Conservation (phyloP, 2,888 invertebrate species). For the Dascillus cervinus region DNA sequence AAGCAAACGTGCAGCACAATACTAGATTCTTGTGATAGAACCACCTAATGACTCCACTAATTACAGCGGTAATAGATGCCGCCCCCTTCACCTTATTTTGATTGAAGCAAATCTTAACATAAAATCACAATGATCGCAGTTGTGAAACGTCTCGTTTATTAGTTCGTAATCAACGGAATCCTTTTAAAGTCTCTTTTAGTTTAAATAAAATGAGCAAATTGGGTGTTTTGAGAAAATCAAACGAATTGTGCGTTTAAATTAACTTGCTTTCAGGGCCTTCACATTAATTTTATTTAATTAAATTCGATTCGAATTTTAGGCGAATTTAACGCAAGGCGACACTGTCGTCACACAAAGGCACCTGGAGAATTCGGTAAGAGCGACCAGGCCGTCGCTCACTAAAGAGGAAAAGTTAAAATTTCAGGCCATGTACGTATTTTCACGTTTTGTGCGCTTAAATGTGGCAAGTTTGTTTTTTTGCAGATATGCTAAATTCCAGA, state of each 20-base stretch:
- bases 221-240: too few species aligned
- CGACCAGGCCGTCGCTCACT: conserved; percentile 73
- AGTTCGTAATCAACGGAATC: conserved; percentile 21
- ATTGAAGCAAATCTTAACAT: conserved; percentile 15
- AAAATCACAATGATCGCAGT: conserved; percentile 16
- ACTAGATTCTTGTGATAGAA: conserved; percentile 18
- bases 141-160: conserved; percentile 16
- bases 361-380: conserved; percentile 56
- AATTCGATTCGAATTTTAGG: conserved; percentile 24
- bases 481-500: conserved; percentile 39
- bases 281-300: conserved; percentile 24
- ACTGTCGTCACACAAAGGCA: conserved; percentile 50
- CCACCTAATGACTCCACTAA: conserved; percentile 22
- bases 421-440: conserved; percentile 61
- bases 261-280: too few species aligned
- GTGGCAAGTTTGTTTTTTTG: conserved; percentile 32
- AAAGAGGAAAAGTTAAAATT: conserved; percentile 62
- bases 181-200: conserved; percentile 12
- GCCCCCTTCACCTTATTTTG: conserved; percentile 14
- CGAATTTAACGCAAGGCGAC: conserved; percentile 6
- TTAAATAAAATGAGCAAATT: too few species aligned
- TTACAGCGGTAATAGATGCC: conserved; percentile 21
- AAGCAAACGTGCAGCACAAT: conserved; percentile 4
- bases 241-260: too few species aligned
- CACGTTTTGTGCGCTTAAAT: conserved; percentile 38